Base-by-base conservation (phyloP, 2,113 vertebrate species). In the Sinocyclocheilus anophthalmus region DNA sequence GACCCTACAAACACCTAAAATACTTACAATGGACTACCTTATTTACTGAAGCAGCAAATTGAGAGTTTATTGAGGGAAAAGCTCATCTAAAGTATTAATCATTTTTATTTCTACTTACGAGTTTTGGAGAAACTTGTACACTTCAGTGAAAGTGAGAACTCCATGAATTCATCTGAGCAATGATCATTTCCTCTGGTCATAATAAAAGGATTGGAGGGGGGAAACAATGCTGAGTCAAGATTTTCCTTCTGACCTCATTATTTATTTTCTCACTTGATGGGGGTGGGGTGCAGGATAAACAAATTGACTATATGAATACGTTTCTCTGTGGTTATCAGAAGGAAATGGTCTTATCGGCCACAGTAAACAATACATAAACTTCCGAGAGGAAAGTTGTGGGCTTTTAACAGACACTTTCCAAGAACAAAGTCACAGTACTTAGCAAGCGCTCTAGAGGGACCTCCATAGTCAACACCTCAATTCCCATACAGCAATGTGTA, bases 171-270 rank as follows among this genome's bases (percentile, higher is more conserved):
- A 13, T n/a, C 63, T n/a, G 39, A 14, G 18, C 24, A 76, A 48
- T 50, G 5, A 50, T 24, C 1, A 77, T 55, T 59, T 84, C 82
- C 69, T 75, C 65, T n/a, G 45, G 48, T 12, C 24, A 81, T 42
- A 81, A 67, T 20, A 48, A 83, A 70, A 83, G 10, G 37, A n/a
- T 45, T 50, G 61, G 22, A 82, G 26, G 3, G 48, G 67, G 59
- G n/a, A 33, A 73, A 84, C 80, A 81, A 57, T 57, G 81, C 81
- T 83, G 81, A 83, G 50, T 83, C 26, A 83, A 53, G 67, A 73
- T n/a, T 39, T 83, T 83, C 50, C 50, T 33, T 59, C 81, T 72
- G 45, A 72, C 50, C 67, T 73, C 48, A 83, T 5, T 83, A 37
- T 83, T 83, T 73, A 39, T 59, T 73, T 83, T 73, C 50, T 59